Evolutionary conservation across 2,888 invertebrate species (phyloP).

Genomic region (Agrotis ipsilon): DNA sequence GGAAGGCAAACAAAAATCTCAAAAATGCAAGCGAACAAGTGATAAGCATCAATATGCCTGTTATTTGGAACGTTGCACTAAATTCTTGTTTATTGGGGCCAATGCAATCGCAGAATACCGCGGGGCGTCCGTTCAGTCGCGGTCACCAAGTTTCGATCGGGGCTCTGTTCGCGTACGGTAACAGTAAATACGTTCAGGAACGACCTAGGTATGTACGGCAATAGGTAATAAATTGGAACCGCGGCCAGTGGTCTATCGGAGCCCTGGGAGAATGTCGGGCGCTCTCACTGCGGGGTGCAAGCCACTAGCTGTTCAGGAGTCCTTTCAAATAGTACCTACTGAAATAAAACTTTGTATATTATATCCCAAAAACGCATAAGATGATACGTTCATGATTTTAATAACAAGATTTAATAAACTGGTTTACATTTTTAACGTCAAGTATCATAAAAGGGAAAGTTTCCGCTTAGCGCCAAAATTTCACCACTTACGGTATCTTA

Average conservation of each 20-base stretch:
- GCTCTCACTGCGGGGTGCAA: constrained; percentile 46
- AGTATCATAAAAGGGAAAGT: constrained; percentile 4
- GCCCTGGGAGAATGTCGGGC: constrained; percentile 50
- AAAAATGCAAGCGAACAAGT: not conserved
- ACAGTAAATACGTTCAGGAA: constrained; percentile 40
- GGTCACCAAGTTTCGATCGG: constrained; percentile 14
- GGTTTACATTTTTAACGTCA: no score
- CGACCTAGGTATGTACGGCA: constrained; percentile 15
- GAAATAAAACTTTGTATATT: not conserved
- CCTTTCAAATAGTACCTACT: not conserved
- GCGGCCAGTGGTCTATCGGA: constrained; percentile 44
- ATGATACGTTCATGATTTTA: not conserved
- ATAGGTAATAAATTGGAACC: constrained; percentile 52
- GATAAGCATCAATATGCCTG: constrained; percentile 23
- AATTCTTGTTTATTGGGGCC: constrained; percentile 61
- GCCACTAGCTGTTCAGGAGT: not conserved
- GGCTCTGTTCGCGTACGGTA: constrained; percentile 24
- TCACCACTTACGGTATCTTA: not conserved
- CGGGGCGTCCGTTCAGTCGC: constrained; percentile 14
- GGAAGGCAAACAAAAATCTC: constrained; percentile 6
- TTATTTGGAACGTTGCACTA: constrained; percentile 51
- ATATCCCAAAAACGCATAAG: not conserved
- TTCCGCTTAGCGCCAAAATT: not conserved
- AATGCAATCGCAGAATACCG: constrained; percentile 58
- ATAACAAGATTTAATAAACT: not conserved